These are phyloP conservation scores for Agonopterix subpropinquella DNA, from an alignment of 2,888 invertebrate genomes.

Conservation along the genomic window DNA sequence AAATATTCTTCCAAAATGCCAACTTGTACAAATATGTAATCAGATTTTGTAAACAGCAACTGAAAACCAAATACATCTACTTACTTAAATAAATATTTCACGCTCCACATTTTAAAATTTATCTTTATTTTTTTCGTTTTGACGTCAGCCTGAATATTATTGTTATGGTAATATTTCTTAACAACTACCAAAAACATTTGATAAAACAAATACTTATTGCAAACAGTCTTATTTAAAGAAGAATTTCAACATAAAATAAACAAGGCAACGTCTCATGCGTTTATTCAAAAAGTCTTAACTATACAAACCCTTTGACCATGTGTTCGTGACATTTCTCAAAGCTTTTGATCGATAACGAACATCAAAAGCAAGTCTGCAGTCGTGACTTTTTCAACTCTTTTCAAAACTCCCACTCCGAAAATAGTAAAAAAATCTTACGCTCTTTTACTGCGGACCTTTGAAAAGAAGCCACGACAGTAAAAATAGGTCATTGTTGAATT, in stretches of 20 bases:
- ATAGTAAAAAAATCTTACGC: slow-evolving; percentile 19
- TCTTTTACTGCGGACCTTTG: slow-evolving; percentile 23
- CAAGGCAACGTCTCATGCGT: too few relatives aligned
- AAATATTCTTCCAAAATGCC: too few relatives aligned
- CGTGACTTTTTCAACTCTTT: slow-evolving; percentile 18
- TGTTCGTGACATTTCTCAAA: slow-evolving; percentile 26
- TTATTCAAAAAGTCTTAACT: slow-evolving; percentile 15
- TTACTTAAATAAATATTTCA: too few relatives aligned
- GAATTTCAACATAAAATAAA: too few relatives aligned
- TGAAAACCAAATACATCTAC: too few relatives aligned
- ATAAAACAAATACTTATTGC: not conserved
- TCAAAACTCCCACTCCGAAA: slow-evolving; percentile 18
- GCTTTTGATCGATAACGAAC: slow-evolving; percentile 46
- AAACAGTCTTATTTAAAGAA: not conserved
- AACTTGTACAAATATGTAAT: too few relatives aligned
- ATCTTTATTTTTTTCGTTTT: not conserved
- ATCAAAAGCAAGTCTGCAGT: slow-evolving; percentile 17
- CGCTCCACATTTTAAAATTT: too few relatives aligned
- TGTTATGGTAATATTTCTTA: not conserved
- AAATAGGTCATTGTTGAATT: slow-evolving; percentile 54
- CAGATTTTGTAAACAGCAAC: too few relatives aligned
- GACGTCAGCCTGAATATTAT: not conserved
- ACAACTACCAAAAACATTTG: not conserved
- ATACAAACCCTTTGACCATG: slow-evolving; percentile 26
- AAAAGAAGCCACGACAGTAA: slow-evolving; percentile 61